Evolutionary conservation across 2,797 vertebrate genomes (phyloP), one percentile per base, ranked within the genome.

Genomic region (Synanceia verrucosa): DNA sequence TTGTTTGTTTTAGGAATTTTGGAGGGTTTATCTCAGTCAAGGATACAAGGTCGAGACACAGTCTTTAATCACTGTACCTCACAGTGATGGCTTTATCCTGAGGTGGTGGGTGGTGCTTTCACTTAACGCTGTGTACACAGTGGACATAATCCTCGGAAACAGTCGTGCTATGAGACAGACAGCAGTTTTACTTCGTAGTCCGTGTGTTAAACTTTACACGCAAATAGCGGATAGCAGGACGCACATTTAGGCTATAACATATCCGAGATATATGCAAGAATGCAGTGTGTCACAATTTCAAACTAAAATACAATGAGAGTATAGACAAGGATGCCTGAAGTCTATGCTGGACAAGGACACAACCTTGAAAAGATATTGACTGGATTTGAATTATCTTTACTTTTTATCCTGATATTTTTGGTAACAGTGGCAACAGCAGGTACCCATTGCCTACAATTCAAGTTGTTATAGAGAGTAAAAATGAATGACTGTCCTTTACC

Each of bases 1-100:
- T 90, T 94, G 91, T 94, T 94, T 93, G 90, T 92, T 84, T 83
- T 73, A 61, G 73, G 85, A 88, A 93, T 93, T 88, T 92, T 76
- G 79, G 76, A 79, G 81, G 86, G 88, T 85, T 52, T 91, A 92
- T 91, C 88, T 93, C 84, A 82, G 82, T 90, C 82, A 80, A 88
- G 87, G 85, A 87, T 85, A 90, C 84, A 89, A 93, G 90, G 89
- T 91, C 77, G 89, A 61, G 60, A 80, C 81, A 85, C 80, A 36
- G 47, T 63, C 33, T 79, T 92, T 91, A 91, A 90, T 85, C 71
- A 67, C 60, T 79, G 73, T 65, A 72, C 72, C 82, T 81, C 84
- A 80, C 69, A 70, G 55, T 82, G 86, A 91, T 87, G 85, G 78
- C 85, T 91, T 86, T 79, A 91, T 91, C 77, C 81, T 60, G 56